Base-by-base conservation (phyloP, 2,888 invertebrate genomes). In the Parnassius apollo region DNA sequence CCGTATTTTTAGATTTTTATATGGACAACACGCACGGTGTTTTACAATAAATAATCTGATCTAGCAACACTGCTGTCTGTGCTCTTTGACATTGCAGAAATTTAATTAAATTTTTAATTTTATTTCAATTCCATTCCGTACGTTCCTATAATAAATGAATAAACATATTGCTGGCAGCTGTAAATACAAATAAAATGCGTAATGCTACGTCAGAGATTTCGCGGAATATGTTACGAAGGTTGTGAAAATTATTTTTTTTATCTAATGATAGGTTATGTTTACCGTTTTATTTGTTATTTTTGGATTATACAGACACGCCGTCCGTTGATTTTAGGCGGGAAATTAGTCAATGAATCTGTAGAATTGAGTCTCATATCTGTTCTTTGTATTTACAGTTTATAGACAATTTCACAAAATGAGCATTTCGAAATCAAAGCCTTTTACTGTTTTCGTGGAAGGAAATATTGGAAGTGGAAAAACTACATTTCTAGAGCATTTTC, bases 381-480 rank as follows among this genome's bases (percentile, higher is more conserved):
- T 65, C 42, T 54, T 61, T 69, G 66, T 59, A 66, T 44, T 61
- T 83, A 42, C 71, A 81, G 80, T 69, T 42, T 62, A 56, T 57
- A 74, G 69, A 65, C 65, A 69, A 42, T 75, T 69, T 67, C 69
- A 73, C 64, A 87, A 78, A 73, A 90, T 91, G 86, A 78, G 70
- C 74, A 66, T 78, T 51, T 69, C 78, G 35, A 82, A 80, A 64
- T 76, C 78, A n/a, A 94, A 94, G 69, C 95, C 96, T 0, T 96
- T 96, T 76, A 97, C 96, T 0, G 96, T 98, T 25, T 93, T 96
- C 50, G 95, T 98, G 45, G 97, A 98, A 80, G 97, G 97, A 42
- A 98, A 98, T 82, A 97, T 98, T 75, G 97, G 97, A 42, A 95
- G 96, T 78, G 97, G 97, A 0, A 98, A 98, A 90, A 97, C 97